Evolutionary conservation across 2,113 vertebrate genomes (phyloP), one percentile per base, ranked within the genome.

Genomic region (Acanthisitta chloris): DNA sequence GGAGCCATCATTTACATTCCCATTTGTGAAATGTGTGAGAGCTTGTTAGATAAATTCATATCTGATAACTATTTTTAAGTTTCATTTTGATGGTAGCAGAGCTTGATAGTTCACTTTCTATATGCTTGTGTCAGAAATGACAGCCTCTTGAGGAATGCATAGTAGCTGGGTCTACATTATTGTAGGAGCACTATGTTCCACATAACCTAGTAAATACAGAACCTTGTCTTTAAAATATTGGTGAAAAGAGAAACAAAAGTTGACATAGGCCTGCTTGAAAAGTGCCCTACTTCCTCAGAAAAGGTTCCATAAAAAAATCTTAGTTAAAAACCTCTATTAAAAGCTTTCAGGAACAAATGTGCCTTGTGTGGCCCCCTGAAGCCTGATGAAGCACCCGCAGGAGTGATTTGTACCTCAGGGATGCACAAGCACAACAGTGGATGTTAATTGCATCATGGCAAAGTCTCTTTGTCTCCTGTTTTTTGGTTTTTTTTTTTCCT

Each of bases 1-100:
- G 85, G 28, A 95, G 34, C 55, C 51, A 90, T 80, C 38, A 81
- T 92, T 96, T 96, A 90, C 76, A 81, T 86, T 94, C 59, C 79
- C 46, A 86, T 92, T 78, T 95, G 34, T 85, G 90, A 93, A 86
- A 86, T 52, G 38, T 59, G 67, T 80, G 82, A 91, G 40, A 78
- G 13, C 48, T 74, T 86, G 48, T 87, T 81, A 87, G 40, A 77
- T 73, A 89, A 95, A 91, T 92, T 88, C 26, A 49, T 42, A 24
- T 59, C 55, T 36, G 61, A 55, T 73, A 81, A 83, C 43, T 52
- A 82, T 64, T 82, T 69, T 45, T 36, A 79, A 78, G 36, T 92
- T 83, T 57, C 73, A 49, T 85, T 87, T 82, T 72, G n/a, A 69
- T 42, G 74, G 42, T 19, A 55, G 29, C 54, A 52, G 45, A 80